phyloP scores from a whole-genome alignment of 2,113 vertebrate species.

The Dasyornis broadbenti region DNA sequence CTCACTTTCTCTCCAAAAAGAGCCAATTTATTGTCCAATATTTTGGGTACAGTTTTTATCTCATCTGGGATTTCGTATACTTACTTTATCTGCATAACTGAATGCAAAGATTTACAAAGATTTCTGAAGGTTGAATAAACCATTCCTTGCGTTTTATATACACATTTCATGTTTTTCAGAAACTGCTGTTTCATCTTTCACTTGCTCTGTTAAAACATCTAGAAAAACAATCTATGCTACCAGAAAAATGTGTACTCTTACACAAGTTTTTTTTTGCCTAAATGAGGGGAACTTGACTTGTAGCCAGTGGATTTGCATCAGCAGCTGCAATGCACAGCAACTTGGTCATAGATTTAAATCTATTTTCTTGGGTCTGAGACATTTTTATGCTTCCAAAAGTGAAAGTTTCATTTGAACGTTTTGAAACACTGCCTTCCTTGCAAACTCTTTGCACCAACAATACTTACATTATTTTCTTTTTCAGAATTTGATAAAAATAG shows the following conservation, averaged over 20 bases:
- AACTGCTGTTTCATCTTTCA: neutral
- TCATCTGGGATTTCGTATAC: neutral
- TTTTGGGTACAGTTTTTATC: neutral
- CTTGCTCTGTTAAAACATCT: neutral
- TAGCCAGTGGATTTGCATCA: neutral
- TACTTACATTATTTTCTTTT: neutral
- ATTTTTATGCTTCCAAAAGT: neutral
- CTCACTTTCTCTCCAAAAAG: neutral
- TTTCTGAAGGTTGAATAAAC: neutral
- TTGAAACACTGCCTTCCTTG: neutral
- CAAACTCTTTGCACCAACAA: neutral
- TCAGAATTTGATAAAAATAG: neutral
- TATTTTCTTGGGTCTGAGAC: neutral
- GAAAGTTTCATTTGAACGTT: neutral
- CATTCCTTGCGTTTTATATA: neutral
- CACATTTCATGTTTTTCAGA: neutral
- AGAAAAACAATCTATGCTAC: neutral
- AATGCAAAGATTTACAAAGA: neutral
- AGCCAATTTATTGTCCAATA: neutral
- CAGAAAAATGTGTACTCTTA: neutral
- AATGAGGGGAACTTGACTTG: neutral
- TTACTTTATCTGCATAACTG: neutral
- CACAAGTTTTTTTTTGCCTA: neutral
- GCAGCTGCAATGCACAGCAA: neutral
- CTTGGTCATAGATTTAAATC: neutral